Evolutionary conservation across 2,113 vertebrate species (phyloP).

Genomic region (Zosterops japonicus): DNA sequence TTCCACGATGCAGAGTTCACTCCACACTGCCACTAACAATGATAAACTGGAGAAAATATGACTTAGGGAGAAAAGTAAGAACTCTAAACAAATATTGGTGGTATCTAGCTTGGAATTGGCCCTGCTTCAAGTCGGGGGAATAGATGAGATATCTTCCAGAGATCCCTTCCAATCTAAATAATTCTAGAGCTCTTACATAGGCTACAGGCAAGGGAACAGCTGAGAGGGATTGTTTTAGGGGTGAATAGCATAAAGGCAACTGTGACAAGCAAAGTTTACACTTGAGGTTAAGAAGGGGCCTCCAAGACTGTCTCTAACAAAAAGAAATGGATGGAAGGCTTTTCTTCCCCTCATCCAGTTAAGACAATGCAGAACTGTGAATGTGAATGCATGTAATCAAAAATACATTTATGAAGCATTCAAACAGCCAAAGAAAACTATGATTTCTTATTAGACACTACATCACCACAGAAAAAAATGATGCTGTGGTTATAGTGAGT

Average conservation of each 20-base stretch:
- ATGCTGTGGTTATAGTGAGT: background rate
- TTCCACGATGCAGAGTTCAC: background rate
- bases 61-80: background rate
- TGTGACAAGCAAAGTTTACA: background rate
- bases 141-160: background rate
- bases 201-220: background rate
- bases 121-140: background rate
- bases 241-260: background rate
- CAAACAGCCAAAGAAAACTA: background rate
- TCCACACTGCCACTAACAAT: background rate
- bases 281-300: background rate
- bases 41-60: background rate
- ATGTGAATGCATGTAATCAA: background rate
- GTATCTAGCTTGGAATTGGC: background rate
- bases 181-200: background rate
- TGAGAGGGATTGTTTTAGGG: background rate
- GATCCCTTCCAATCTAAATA: background rate
- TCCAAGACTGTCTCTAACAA: background rate
- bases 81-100: background rate
- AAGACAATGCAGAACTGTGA: background rate
- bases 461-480: background rate
- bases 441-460: background rate
- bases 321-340: background rate
- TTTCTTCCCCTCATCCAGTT: background rate
- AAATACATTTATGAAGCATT: background rate